Percentiles rank a stretch among this genome's conserved stretches.
Conservation (phyloP, 2,113 vertebrate genomes). For the Rhynchomys soricoides region DNA sequence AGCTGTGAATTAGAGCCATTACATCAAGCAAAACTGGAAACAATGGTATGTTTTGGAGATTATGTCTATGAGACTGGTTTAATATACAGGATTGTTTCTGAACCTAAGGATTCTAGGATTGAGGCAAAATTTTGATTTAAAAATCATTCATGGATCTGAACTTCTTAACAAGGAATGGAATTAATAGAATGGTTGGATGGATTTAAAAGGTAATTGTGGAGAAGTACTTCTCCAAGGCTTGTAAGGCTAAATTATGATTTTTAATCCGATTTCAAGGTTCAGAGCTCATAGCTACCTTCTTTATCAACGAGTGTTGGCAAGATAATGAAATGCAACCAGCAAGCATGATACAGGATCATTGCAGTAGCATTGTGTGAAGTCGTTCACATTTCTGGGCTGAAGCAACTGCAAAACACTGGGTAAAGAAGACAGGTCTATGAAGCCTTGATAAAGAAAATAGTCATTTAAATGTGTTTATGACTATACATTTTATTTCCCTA, state of each 20-base stretch:
- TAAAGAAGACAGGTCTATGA: slow-evolving; percentile 48
- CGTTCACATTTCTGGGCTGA: slow-evolving; percentile 66
- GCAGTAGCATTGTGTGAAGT: slow-evolving; percentile 20
- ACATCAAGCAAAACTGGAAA: background rate
- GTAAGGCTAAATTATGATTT: slow-evolving; percentile 54
- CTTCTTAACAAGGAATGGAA: slow-evolving; percentile 51
- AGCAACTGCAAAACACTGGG: slow-evolving; percentile 56
- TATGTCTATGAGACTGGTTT: slow-evolving; percentile 48
- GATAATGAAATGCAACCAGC: slow-evolving; percentile 59
- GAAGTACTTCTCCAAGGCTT: slow-evolving; percentile 43
- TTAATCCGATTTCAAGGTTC: slow-evolving; percentile 59
- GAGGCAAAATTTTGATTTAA: slow-evolving; percentile 47
- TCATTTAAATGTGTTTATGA: slow-evolving; percentile 68
- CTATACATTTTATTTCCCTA: slow-evolving; percentile 63
- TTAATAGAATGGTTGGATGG: slow-evolving; percentile 27
- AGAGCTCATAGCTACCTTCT: slow-evolving; percentile 46
- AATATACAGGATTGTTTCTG: slow-evolving; percentile 31
- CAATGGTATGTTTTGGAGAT: slow-evolving; percentile 30
- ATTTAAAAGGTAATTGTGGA: slow-evolving; percentile 61
- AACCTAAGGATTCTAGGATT: slow-evolving; percentile 39
- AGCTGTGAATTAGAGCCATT: slow-evolving; percentile 11
- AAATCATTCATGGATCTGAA: slow-evolving; percentile 46
- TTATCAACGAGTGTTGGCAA: slow-evolving; percentile 57
- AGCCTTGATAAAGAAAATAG: slow-evolving; percentile 37
- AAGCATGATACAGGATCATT: slow-evolving; percentile 4